These are phyloP conservation scores for Apodemia zela DNA, from an alignment of 2,888 invertebrate species.

Conservation along the genomic window DNA sequence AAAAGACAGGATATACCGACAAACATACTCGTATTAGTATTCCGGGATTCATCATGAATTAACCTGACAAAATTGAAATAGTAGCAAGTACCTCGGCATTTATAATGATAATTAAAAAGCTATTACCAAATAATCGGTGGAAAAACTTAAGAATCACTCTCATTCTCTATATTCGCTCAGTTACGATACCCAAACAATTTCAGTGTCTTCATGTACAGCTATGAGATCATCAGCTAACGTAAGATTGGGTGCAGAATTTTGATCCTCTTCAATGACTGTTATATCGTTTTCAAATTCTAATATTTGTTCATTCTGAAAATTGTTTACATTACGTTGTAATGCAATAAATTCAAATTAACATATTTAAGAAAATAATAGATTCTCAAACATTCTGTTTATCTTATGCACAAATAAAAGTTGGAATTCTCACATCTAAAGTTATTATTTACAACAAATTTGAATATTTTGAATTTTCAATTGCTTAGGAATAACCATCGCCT, in stretches of 20 bases:
- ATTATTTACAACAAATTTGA: too few relatives aligned
- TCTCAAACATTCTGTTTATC: too few relatives aligned
- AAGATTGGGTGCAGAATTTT: conserved; percentile 45
- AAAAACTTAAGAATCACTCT: conserved; percentile 32
- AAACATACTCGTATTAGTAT: conserved; percentile 6
- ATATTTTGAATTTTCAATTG: too few relatives aligned
- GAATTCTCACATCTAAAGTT: too few relatives aligned
- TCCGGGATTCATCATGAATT: neutral
- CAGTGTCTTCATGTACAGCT: conserved; percentile 61
- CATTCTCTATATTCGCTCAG: conserved; percentile 59
- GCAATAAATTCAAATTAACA: neutral
- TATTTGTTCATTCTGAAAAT: conserved; percentile 58
- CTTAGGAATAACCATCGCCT: too few relatives aligned
- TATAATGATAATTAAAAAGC: neutral
- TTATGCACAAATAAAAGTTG: too few relatives aligned
- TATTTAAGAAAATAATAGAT: too few relatives aligned
- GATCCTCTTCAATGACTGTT: conserved; percentile 34
- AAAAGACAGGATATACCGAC: conserved; percentile 4
- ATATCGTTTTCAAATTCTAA: conserved; percentile 50
- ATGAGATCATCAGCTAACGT: conserved; percentile 60
- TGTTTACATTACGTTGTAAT: neutral
- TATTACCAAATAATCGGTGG: conserved; percentile 5
- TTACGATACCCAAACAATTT: conserved; percentile 73
- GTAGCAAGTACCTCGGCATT: neutral
- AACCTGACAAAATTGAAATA: neutral